These are phyloP conservation scores for Corythornis madagascariensis DNA, from an alignment of 2,113 vertebrate species.

Conservation along the genomic window DNA sequence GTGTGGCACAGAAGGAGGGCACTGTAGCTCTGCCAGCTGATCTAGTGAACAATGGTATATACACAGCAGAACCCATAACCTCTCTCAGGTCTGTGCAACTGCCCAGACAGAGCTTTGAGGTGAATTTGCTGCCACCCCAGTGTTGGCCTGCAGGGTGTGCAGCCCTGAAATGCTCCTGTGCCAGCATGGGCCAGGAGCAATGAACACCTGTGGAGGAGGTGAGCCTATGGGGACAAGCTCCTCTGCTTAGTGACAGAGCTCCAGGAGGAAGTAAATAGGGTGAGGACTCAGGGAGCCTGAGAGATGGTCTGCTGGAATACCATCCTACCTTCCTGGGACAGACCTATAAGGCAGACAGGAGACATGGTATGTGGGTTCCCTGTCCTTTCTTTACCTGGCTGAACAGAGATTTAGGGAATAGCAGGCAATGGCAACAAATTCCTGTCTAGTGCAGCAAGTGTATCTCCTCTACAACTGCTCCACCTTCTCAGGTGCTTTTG, in stretches of 20 bases:
- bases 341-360: neutral
- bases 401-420: neutral
- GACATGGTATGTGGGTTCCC: fast-evolving
- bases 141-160: neutral
- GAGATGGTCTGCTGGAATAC: neutral
- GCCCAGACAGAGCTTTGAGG: fast-evolving
- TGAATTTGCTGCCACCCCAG: neutral
- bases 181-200: neutral
- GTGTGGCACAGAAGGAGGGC: neutral
- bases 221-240: neutral
- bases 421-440: neutral
- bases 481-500: neutral
- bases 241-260: neutral
- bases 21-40: neutral
- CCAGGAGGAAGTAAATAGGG: neutral
- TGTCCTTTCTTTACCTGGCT: neutral
- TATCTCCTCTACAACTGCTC: neutral
- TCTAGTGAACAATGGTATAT: neutral
- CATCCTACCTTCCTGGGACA: neutral
- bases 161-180: neutral
- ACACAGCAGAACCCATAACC: neutral
- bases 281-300: neutral
- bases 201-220: neutral
- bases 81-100: neutral
- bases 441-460: fast-evolving